A percentile compares a stretch with the other conserved stretches of the same genome.
These are phyloP conservation scores for Pluvianellus socialis DNA, from an alignment of 2,113 vertebrate species.

Conservation along the genomic window DNA sequence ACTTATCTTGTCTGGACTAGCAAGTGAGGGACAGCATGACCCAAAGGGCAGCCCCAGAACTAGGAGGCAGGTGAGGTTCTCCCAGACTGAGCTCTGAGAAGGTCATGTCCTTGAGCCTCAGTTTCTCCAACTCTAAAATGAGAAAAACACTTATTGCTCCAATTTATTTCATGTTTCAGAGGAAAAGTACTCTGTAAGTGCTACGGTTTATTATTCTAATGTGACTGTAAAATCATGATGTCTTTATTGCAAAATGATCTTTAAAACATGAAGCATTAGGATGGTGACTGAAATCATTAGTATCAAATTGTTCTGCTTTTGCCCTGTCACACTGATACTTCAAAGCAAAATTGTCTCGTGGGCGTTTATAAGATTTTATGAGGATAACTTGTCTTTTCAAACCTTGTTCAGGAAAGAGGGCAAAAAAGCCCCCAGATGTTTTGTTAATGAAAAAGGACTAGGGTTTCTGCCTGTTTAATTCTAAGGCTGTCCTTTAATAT, in stretches of 20 bases:
- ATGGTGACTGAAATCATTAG: conserved; percentile 67
- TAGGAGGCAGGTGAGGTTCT: not conserved
- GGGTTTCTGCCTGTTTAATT: not conserved
- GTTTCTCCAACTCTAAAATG: conserved; percentile 22
- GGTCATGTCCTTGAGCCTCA: not conserved
- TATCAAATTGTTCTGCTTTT: conserved; percentile 69
- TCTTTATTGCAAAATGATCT: conserved; percentile 67
- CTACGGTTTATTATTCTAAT: conserved; percentile 51
- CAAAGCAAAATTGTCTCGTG: conserved; percentile 61
- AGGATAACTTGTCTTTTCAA: conserved; percentile 54
- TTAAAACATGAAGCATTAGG: conserved; percentile 70
- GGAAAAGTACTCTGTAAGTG: not conserved
- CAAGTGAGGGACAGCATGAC: not conserved
- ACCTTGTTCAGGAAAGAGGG: not conserved
- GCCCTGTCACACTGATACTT: conserved; percentile 60
- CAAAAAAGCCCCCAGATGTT: conserved; percentile 25
- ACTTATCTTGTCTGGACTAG: not conserved
- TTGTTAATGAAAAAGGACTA: conserved; percentile 35
- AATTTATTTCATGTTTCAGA: conserved; percentile 32
- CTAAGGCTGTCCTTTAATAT: conserved; percentile 1
- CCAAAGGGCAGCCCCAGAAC: not conserved
- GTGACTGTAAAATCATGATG: conserved; percentile 63
- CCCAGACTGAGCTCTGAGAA: not conserved
- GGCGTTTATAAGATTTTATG: conserved; percentile 43
- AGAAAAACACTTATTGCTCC: conserved; percentile 1